Evolutionary conservation across 2,113 vertebrate genomes (phyloP).

Genomic region (Phaethornis superciliosus): DNA sequence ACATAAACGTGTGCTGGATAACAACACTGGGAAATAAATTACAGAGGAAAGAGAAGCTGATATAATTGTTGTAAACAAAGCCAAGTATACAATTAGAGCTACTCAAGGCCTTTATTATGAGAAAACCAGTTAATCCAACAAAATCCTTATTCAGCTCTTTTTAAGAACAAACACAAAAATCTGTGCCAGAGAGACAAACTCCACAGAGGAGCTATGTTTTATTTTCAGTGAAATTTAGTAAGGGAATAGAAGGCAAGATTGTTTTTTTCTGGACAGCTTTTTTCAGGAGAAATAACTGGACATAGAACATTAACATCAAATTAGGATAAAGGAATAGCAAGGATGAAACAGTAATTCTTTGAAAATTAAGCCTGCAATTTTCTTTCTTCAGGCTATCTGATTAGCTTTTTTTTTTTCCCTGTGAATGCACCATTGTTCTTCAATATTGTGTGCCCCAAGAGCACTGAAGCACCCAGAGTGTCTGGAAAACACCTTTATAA

Average conservation of each 20-base stretch:
- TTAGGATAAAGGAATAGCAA: not conserved
- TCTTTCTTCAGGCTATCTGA: not conserved
- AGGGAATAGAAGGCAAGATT: not conserved
- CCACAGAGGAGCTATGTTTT: not conserved
- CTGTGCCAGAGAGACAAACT: not conserved
- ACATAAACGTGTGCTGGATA: not conserved
- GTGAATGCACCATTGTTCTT: not conserved
- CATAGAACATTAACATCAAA: not conserved
- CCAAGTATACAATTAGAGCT: constrained; percentile 55
- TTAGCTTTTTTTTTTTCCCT: not conserved
- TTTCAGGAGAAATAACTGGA: not conserved
- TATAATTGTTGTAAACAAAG: constrained; percentile 58
- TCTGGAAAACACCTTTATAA: not conserved
- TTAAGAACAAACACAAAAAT: not conserved
- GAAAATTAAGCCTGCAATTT: not conserved
- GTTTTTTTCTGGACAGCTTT: not conserved
- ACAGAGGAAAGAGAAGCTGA: constrained; percentile 20
- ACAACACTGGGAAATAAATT: constrained; percentile 38
- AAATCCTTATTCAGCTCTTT: constrained; percentile 10
- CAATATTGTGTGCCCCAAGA: not conserved
- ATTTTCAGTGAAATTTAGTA: not conserved
- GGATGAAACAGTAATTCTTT: not conserved
- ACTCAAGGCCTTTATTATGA: constrained; percentile 50
- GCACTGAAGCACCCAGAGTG: not conserved
- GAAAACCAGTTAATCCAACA: constrained; percentile 47